Percentiles rank a stretch among this genome's conserved stretches.
phyloP scores from a whole-genome alignment of 2,797 vertebrate species.

The Mus spretus region DNA sequence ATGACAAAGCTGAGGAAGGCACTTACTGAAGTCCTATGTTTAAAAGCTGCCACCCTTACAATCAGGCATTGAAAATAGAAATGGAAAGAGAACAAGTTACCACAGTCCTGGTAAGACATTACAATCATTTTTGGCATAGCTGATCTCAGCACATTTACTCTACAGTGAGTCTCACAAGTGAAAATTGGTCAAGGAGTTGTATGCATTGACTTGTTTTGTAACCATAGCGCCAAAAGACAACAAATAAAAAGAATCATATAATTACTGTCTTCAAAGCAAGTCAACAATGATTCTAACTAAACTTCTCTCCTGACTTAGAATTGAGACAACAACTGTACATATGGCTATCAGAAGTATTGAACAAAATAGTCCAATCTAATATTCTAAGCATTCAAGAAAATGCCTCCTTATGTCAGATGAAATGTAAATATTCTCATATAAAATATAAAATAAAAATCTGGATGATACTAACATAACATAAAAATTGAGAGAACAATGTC shows the following conservation, averaged over 20 bases:
- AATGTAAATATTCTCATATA: conserved; percentile 16
- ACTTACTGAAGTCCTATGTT: not conserved
- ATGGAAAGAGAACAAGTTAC: not conserved
- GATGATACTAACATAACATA: not conserved
- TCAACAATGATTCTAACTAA: not conserved
- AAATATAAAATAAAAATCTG: not conserved
- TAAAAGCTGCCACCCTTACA: not conserved
- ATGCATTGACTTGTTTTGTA: not conserved
- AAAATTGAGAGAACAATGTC: not conserved
- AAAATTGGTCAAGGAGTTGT: not conserved
- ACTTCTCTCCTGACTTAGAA: not conserved
- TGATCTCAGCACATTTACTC: not conserved
- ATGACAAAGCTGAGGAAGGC: not conserved
- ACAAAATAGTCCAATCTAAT: not conserved
- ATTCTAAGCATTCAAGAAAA: not conserved
- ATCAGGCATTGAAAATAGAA: not conserved
- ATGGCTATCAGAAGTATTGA: not conserved
- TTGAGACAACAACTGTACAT: not conserved
- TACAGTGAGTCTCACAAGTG: not conserved
- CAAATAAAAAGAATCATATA: not conserved
- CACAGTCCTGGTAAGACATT: not conserved
- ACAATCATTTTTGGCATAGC: not conserved
- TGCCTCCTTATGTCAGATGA: not conserved
- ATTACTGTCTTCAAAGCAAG: not conserved
- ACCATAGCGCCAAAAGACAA: not conserved